Conservation (phyloP, 2,113 vertebrate genomes). For the Eubucco bourcierii region DNA sequence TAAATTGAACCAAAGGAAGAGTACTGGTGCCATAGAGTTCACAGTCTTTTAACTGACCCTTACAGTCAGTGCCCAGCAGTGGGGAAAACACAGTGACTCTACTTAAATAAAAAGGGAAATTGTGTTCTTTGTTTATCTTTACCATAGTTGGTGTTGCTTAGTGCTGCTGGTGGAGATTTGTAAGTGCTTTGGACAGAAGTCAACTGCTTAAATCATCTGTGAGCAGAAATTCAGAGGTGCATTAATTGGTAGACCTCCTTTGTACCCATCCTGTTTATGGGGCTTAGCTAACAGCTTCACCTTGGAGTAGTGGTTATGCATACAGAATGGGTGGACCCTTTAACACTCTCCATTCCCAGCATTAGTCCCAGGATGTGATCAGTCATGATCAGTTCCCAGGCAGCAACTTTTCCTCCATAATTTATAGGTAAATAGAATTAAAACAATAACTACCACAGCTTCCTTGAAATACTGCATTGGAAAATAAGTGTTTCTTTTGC, state of each 20-base stretch:
- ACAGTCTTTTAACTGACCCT: neutral
- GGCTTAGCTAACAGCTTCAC: neutral
- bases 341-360: neutral
- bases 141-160: neutral
- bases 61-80: neutral
- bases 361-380: neutral
- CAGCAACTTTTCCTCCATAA: neutral
- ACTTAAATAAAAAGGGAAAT: neutral
- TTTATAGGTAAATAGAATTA: neutral
- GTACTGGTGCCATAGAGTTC: neutral
- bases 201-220: neutral
- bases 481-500: neutral
- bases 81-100: neutral
- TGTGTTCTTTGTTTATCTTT: neutral
- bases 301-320: accelerated
- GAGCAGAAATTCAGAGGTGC: neutral
- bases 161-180: neutral
- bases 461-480: neutral
- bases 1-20: neutral
- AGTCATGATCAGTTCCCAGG: neutral
- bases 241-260: neutral
- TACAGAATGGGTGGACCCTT: neutral
- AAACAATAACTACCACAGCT: neutral
- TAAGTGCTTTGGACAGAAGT: neutral
- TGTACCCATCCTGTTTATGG: neutral